A percentile compares a stretch with the other conserved stretches of the same genome.
phyloP scores from a whole-genome alignment of 1,140 invertebrate species.

The Drosophila serrata region DNA sequence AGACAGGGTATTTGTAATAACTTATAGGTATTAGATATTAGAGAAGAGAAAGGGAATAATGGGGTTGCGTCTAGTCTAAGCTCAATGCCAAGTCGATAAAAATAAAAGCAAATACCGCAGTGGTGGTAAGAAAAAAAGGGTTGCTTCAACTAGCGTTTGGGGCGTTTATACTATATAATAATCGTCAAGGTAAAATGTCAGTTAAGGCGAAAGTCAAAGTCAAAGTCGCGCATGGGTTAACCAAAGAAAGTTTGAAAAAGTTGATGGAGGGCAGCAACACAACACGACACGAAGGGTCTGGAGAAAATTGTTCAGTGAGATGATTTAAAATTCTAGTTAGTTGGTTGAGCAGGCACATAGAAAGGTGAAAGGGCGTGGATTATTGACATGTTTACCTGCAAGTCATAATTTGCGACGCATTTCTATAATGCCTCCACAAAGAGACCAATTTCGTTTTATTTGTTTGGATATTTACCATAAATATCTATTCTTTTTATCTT shows the following conservation, averaged over 20 bases:
- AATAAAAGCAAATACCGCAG: constrained; percentile 33
- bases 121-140: constrained; percentile 7
- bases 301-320: constrained; percentile 2
- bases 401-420: constrained; percentile 13
- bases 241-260: constrained; percentile 21
- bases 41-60: neutral
- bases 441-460: too few species aligned
- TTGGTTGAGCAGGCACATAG: neutral
- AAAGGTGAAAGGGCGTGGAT: constrained; percentile 4
- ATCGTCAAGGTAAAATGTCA: constrained; percentile 24
- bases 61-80: constrained; percentile 19
- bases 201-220: constrained; percentile 19
- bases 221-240: constrained; percentile 28
- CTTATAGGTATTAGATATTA: constrained; percentile 3
- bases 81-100: constrained; percentile 58
- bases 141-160: neutral
- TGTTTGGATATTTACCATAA: neutral
- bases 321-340: constrained; percentile 23
- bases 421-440: neutral
- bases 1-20: neutral
- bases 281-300: neutral
- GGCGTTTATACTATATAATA: constrained; percentile 4
- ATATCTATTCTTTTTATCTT: neutral
- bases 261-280: constrained; percentile 7
- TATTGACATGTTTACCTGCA: constrained; percentile 19